Base-by-base conservation (phyloP, 2,888 invertebrate species). In the Germaria angustata region DNA sequence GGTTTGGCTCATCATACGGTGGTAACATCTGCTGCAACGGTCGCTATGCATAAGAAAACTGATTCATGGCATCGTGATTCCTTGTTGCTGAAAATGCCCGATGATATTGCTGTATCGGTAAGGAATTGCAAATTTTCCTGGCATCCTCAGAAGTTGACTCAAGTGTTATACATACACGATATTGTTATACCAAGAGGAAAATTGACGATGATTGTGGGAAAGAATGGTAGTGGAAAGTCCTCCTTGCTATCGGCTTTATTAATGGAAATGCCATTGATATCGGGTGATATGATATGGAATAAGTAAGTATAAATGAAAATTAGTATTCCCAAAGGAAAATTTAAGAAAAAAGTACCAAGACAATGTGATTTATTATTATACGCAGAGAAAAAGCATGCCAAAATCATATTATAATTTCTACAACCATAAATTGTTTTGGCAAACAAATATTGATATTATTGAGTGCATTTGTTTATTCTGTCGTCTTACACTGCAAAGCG, bases 191-290 rank as follows among this genome's bases (percentile, higher is more conserved):
- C 92, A 15, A 91, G 88, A 65, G 88, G 95, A 32, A 94, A 94
- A 88, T 88, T 95, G 46, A 94, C 95, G 13, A 92, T 95, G 87
- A 93, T 97, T 4, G 95, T 97, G 22, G 97, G 97, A 0, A 92
- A 94, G 85, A 95, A 95, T 65, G 96, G 96, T 8, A 94, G 95
- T 80, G 97, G 97, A 2, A 97, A 97, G 89, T 94, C 95, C 0
- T 96, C 96, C 2, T 90, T 97, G 51, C 89, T 97, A 1, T 93
- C 94, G 13, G 96, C 96, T 0, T 90, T 96, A 46, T 92, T 96
- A 3, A 96, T 96, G 71, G 97, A 97, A 91, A 96, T 96, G 94
- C 93, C 94, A 65, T 92, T 93, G 63, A 91, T 94, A 41, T 91
- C 92, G 68, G 96, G 96, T 17, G 93, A 93, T 80, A 92, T 95